Conservation (phyloP, 2,888 invertebrate genomes). For the Melinaea menophilus region DNA sequence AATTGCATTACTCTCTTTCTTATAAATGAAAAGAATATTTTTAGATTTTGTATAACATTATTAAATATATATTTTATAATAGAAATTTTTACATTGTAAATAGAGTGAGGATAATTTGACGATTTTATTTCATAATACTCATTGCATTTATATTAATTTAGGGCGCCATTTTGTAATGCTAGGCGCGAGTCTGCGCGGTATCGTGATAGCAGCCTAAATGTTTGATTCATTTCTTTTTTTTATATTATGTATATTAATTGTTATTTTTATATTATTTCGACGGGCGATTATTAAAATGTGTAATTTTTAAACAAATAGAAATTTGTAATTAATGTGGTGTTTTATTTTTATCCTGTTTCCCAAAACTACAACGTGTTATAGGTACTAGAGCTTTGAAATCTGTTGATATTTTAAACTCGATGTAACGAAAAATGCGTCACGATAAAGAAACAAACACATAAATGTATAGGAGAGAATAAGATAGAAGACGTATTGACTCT, state of each 20-base stretch:
- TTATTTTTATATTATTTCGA: slow-evolving; percentile 40
- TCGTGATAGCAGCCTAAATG: slow-evolving; percentile 36
- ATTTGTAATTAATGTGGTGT: slow-evolving; percentile 45
- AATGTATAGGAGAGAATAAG: no score
- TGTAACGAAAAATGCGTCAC: no score
- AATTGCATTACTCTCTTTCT: background rate
- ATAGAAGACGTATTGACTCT: no score
- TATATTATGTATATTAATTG: slow-evolving; percentile 38
- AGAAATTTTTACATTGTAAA: slow-evolving; percentile 31
- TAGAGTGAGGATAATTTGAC: slow-evolving; percentile 23
- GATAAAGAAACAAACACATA: no score
- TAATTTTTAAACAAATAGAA: slow-evolving; percentile 56
- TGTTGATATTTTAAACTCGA: no score
- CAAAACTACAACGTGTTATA: no score
- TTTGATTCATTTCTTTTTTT: slow-evolving; percentile 29
- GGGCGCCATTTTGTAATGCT: slow-evolving; percentile 15
- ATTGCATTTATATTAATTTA: slow-evolving; percentile 34
- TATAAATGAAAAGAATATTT: slow-evolving; percentile 16
- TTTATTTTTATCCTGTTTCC: slow-evolving; percentile 26
- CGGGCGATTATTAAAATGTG: slow-evolving; percentile 43
- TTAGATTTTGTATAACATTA: slow-evolving; percentile 34
- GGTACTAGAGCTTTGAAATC: no score
- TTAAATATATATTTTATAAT: slow-evolving; percentile 29
- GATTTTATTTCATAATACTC: slow-evolving; percentile 33
- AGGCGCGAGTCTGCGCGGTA: background rate